Percentiles rank a stretch among this genome's conserved stretches.
phyloP scores from a whole-genome alignment of 2,797 vertebrate species.

The Pyrrhura leucotis region DNA sequence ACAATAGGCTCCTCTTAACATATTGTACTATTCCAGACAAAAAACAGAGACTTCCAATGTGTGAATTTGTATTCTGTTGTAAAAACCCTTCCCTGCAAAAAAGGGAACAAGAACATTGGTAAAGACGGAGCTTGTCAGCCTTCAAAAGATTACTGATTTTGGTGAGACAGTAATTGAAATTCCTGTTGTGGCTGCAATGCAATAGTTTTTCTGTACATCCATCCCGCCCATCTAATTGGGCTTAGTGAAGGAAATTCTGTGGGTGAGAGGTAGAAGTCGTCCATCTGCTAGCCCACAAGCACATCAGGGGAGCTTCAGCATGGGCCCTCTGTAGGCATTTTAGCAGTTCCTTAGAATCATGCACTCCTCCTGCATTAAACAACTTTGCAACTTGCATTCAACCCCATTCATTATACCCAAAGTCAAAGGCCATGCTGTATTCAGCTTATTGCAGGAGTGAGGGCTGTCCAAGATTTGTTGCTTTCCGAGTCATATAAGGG shows the following conservation, averaged over 20 bases:
- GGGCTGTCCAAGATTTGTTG: background rate
- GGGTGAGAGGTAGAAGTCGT: background rate
- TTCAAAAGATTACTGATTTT: background rate
- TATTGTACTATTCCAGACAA: background rate
- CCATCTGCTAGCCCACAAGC: background rate
- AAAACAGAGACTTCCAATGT: background rate
- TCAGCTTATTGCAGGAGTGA: background rate
- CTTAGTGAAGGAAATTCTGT: background rate
- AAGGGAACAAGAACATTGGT: background rate
- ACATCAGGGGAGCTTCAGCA: background rate
- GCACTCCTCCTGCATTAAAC: background rate
- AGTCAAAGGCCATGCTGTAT: background rate
- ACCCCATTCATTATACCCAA: background rate
- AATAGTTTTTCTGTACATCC: background rate
- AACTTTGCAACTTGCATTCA: background rate
- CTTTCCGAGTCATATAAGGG: background rate
- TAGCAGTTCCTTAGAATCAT: background rate
- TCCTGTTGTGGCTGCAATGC: background rate
- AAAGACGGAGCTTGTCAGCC: background rate
- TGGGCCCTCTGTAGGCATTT: background rate
- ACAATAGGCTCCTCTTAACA: background rate
- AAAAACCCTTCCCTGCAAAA: background rate
- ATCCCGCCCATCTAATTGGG: background rate
- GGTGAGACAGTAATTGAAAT: background rate
- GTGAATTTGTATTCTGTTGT: background rate